Conservation (phyloP, 2,888 invertebrate genomes). For the Lingula anatina region DNA sequence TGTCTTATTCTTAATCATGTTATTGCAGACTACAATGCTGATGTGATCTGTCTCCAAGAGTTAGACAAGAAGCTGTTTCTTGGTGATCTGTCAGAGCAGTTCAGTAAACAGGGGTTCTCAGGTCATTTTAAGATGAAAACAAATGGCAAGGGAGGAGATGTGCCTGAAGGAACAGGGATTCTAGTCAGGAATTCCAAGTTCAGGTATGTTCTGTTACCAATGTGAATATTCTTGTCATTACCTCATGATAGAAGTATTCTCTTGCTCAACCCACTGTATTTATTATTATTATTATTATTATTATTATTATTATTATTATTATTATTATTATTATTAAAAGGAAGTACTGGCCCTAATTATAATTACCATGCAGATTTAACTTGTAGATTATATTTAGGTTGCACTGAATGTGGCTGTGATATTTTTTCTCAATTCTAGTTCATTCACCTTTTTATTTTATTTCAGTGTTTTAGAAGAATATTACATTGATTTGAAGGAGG, state of each 20-base stretch:
- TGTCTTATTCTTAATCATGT: too few relatives aligned
- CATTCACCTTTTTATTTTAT: too few relatives aligned
- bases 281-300: neutral
- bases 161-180: slow-evolving; percentile 75
- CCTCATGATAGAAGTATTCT: neutral
- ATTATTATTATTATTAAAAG: too few relatives aligned
- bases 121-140: slow-evolving; percentile 30
- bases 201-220: slow-evolving; percentile 45
- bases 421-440: too few relatives aligned
- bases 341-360: too few relatives aligned
- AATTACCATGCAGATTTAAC: too few relatives aligned
- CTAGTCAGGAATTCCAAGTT: slow-evolving; percentile 71
- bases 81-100: slow-evolving; percentile 61
- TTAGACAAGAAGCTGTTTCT: slow-evolving; percentile 74
- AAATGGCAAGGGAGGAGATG: slow-evolving; percentile 59
- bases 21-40: slow-evolving; percentile 74
- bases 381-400: too few relatives aligned
- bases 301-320: too few relatives aligned
- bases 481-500: too few relatives aligned
- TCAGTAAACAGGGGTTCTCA: slow-evolving; percentile 58
- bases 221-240: too few relatives aligned
- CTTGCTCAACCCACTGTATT: neutral
- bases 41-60: slow-evolving; percentile 88
- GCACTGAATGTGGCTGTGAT: too few relatives aligned
- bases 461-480: too few relatives aligned